Conservation (phyloP, 2,888 invertebrate genomes). For the Toxonevra muliebris region DNA sequence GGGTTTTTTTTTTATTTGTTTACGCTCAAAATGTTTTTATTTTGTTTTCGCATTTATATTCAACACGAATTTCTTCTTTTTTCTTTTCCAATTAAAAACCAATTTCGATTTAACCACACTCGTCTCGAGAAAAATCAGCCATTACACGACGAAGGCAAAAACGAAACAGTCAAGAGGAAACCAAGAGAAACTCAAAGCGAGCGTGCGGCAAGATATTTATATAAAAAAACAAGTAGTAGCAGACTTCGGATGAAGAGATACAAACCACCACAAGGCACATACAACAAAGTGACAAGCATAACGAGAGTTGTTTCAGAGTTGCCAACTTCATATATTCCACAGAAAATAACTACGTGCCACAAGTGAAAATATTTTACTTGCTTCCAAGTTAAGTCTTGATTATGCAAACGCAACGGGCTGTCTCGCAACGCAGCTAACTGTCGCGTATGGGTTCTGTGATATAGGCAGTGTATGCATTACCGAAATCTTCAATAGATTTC, state of each 20-base stretch:
- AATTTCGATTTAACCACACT: constrained; percentile 14
- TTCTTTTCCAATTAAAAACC: constrained; percentile 2
- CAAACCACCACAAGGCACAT: neutral
- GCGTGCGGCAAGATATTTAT: neutral
- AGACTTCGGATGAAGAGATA: neutral
- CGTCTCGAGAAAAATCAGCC: constrained; percentile 26
- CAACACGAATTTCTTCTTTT: constrained; percentile 14
- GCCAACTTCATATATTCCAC: too few species aligned
- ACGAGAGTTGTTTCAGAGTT: too few species aligned
- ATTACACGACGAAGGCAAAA: constrained; percentile 39
- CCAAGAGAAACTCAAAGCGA: constrained; percentile 9
- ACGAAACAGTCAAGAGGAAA: constrained; percentile 32
- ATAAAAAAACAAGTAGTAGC: neutral
- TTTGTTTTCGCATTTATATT: constrained; percentile 20
- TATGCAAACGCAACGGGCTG: too few species aligned
- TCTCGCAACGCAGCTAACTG: too few species aligned
- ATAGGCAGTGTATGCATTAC: too few species aligned
- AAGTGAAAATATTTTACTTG: too few species aligned
- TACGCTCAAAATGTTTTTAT: constrained; percentile 11
- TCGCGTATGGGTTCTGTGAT: too few species aligned
- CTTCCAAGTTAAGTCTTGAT: too few species aligned
- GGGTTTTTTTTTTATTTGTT: constrained; percentile 3
- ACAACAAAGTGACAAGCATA: neutral
- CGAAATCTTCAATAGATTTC: too few species aligned
- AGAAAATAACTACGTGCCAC: too few species aligned